A percentile compares a stretch with the other conserved stretches of the same genome.
phyloP scores from a whole-genome alignment of 2,113 vertebrate species.

The Eidolon helvum region DNA sequence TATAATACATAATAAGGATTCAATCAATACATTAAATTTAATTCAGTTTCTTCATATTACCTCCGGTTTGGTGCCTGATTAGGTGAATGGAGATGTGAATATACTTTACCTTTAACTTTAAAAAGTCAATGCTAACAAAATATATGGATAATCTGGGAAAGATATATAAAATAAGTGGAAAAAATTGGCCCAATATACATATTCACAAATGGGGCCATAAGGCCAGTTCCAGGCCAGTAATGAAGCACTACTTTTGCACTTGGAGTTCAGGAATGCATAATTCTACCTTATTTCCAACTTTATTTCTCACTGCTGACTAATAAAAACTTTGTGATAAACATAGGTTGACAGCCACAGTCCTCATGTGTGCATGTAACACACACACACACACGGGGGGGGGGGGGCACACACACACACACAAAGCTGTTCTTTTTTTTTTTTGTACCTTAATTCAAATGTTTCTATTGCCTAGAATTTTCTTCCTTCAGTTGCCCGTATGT shows the following conservation, averaged over 20 bases:
- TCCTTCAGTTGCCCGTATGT: not conserved
- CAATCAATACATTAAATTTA: not conserved
- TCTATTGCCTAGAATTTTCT: not conserved
- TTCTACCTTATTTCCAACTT: not conserved
- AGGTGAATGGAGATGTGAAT: not conserved
- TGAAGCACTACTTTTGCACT: not conserved
- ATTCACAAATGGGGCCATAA: not conserved
- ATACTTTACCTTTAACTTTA: not conserved
- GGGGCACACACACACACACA: not conserved
- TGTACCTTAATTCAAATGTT: not conserved
- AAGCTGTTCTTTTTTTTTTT: not conserved
- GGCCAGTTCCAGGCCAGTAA: not conserved
- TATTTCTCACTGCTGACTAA: not conserved
- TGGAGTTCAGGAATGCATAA: not conserved
- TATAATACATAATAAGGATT: not conserved
- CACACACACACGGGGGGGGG: not conserved
- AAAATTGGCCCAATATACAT: not conserved
- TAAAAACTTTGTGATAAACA: not conserved
- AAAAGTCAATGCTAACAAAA: not conserved
- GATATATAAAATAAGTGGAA: not conserved
- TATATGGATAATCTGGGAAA: not conserved
- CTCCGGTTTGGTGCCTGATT: not conserved
- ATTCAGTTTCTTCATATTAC: constrained; percentile 1
- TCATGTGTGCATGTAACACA: not conserved
- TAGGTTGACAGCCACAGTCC: not conserved